A percentile compares a stretch with the other conserved stretches of the same genome.
Conservation (phyloP, 2,113 vertebrate species). For the Addax nasomaculatus region DNA sequence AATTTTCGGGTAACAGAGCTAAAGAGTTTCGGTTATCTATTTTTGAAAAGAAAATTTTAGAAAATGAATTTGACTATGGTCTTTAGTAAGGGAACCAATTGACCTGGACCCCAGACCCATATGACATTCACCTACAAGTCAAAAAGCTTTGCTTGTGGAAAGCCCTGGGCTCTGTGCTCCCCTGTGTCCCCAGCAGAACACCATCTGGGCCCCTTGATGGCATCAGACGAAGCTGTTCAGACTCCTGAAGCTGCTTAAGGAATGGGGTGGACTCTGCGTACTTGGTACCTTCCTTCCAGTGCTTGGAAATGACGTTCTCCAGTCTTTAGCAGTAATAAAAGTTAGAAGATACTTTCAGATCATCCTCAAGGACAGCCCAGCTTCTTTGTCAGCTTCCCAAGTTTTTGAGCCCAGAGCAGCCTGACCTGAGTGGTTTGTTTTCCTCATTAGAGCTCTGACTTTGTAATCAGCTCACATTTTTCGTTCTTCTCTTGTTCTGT, state of each 20-base stretch:
- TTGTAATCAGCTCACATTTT: background rate
- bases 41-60: background rate
- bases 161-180: rapidly evolving
- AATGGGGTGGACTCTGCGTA: background rate
- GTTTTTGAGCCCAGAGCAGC: background rate
- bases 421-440: background rate
- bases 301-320: background rate
- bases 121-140: background rate
- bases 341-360: background rate
- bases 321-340: background rate
- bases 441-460: background rate
- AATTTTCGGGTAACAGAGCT: conserved; percentile 49
- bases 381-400: background rate
- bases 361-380: background rate
- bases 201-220: rapidly evolving
- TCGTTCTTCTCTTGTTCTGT: background rate
- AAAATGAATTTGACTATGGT: background rate
- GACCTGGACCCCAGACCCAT: background rate
- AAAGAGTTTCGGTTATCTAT: conserved; percentile 20
- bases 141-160: background rate
- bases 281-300: background rate
- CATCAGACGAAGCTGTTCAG: background rate
- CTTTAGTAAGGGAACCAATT: background rate
- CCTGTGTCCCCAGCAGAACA: background rate
- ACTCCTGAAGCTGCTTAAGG: background rate